Evolutionary conservation across 2,113 vertebrate genomes (phyloP).

Genomic region (Ceuthmochares aereus): DNA sequence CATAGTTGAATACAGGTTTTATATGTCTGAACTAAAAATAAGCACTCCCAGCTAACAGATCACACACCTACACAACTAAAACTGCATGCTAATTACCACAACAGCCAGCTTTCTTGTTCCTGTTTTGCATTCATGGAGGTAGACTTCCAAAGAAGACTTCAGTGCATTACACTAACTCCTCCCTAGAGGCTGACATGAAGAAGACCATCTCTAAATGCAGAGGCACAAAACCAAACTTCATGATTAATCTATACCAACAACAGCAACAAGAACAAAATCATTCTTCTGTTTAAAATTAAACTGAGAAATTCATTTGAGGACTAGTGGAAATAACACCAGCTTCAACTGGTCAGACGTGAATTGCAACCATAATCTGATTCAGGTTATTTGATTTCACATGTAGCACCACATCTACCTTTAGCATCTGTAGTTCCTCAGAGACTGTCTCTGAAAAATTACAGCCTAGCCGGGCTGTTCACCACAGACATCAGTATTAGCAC

Average conservation of each 20-base stretch:
- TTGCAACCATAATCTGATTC: neutral
- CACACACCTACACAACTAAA: neutral
- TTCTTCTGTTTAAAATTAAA: constrained; percentile 17
- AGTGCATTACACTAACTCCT: neutral
- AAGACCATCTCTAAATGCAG: neutral
- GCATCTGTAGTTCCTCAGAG: neutral
- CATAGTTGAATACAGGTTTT: neutral
- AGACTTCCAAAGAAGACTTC: neutral
- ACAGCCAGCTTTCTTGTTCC: neutral
- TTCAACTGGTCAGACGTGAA: neutral
- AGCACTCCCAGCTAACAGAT: neutral
- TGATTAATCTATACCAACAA: neutral
- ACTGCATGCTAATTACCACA: neutral
- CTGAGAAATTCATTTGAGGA: neutral
- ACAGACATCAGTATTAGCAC: neutral
- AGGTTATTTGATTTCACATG: neutral
- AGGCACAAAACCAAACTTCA: neutral
- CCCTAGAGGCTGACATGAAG: neutral
- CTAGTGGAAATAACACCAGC: neutral
- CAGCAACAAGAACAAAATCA: neutral
- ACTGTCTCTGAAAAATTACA: neutral
- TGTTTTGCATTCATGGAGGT: neutral
- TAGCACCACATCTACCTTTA: neutral
- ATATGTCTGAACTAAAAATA: neutral
- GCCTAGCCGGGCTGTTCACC: neutral